Percentiles rank a stretch among this genome's conserved stretches.
Evolutionary conservation across 2,113 vertebrate genomes (phyloP).

Genomic region (Columba livia): DNA sequence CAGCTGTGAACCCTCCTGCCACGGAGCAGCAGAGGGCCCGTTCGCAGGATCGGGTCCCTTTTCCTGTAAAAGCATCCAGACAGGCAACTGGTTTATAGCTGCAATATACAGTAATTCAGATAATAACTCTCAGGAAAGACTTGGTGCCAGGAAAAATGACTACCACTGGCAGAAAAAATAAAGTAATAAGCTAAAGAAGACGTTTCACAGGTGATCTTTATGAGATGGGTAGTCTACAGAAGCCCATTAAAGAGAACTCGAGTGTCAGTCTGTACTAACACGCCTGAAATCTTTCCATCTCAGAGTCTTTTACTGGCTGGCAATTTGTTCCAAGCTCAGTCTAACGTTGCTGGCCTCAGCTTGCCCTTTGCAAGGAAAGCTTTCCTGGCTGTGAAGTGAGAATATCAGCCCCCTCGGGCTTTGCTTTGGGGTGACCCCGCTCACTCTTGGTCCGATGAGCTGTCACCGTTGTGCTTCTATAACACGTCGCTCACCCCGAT

Average conservation of each 20-base stretch:
- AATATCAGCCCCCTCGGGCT: neutral
- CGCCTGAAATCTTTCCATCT: neutral
- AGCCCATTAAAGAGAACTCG: neutral
- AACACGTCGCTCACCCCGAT: fast-evolving
- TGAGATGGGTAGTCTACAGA: neutral
- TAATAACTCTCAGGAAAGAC: neutral
- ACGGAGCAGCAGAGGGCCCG: neutral
- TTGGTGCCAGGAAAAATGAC: neutral
- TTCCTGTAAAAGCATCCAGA: neutral
- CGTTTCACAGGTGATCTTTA: neutral
- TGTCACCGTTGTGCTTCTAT: neutral
- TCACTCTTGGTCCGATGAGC: neutral
- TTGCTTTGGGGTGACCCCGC: neutral
- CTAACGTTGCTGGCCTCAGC: neutral
- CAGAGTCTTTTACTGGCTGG: neutral
- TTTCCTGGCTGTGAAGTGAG: fast-evolving
- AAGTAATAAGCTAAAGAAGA: neutral
- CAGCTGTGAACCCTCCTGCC: neutral
- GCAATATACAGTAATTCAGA: neutral
- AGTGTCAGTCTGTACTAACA: neutral
- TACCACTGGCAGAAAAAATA: neutral
- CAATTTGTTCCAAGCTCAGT: neutral
- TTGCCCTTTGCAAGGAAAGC: neutral
- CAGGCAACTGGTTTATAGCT: neutral
- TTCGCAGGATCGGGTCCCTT: neutral